A percentile compares a stretch with the other conserved stretches of the same genome.
Evolutionary conservation across 1,140 invertebrate species (phyloP).

Genomic region (Steinernema khuongi): DNA sequence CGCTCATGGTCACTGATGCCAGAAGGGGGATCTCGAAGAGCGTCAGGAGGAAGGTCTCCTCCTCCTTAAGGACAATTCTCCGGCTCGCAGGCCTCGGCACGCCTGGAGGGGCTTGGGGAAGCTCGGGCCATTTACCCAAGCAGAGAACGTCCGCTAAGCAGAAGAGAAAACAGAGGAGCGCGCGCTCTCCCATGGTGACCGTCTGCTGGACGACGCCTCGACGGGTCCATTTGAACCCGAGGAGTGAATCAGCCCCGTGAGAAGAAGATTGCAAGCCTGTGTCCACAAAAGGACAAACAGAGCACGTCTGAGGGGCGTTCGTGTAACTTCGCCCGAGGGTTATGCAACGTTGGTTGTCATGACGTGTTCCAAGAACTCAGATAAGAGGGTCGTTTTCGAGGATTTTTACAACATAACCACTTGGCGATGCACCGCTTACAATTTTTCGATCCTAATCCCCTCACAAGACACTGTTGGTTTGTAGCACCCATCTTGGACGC

Average conservation of each 20-base stretch:
- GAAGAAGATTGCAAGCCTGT: neutral
- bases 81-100: neutral
- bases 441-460: no score
- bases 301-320: neutral
- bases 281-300: neutral
- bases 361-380: no score
- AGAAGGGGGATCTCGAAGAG: neutral
- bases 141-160: neutral
- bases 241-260: neutral
- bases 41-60: neutral
- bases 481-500: no score
- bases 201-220: slow-evolving; percentile 24
- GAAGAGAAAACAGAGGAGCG: neutral
- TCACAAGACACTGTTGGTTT: no score
- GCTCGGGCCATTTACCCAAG: neutral
- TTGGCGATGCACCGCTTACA: no score
- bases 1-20: neutral
- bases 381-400: no score
- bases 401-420: no score
- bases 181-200: slow-evolving; percentile 48
- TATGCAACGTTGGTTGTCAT: no score
- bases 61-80: neutral
- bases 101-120: neutral
- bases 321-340: neutral
- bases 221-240: neutral